Conservation (phyloP, 2,888 invertebrate genomes). For the Drosophila hamatofila region DNA sequence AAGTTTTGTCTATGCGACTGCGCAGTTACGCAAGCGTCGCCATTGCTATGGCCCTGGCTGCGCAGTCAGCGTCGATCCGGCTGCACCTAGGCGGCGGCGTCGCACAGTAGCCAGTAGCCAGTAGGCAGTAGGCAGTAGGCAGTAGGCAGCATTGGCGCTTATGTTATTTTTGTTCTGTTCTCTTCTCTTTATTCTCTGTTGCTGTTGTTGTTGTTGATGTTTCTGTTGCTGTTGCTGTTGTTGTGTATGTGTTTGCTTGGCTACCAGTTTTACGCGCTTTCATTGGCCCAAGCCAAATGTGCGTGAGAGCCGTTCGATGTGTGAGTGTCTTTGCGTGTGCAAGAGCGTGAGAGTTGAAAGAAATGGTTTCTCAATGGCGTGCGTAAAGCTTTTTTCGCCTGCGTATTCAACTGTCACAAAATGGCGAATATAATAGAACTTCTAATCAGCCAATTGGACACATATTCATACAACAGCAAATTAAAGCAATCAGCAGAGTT, state of each 20-base stretch:
- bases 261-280: slow-evolving; percentile 85
- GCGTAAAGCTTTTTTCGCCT: slow-evolving; percentile 60
- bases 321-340: slow-evolving; percentile 1
- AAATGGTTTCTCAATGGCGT: slow-evolving; percentile 59
- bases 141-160: slow-evolving; percentile 48
- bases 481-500: neutral
- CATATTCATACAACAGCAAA: neutral
- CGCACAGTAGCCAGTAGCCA: slow-evolving; percentile 53
- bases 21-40: slow-evolving; percentile 59
- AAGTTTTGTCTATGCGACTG: slow-evolving; percentile 54
- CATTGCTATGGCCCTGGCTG: slow-evolving; percentile 47
- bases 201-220: slow-evolving; percentile 16
- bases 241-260: slow-evolving; percentile 46
- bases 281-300: slow-evolving; percentile 79
- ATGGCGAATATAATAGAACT: slow-evolving; percentile 55
- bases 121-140: slow-evolving; percentile 50
- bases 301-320: slow-evolving; percentile 55
- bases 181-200: slow-evolving; percentile 16
- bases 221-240: slow-evolving; percentile 23
- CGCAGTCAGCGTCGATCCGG: slow-evolving; percentile 44
- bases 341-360: slow-evolving; percentile 29
- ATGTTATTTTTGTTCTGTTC: slow-evolving; percentile 24
- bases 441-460: slow-evolving; percentile 49
- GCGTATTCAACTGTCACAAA: slow-evolving; percentile 64
- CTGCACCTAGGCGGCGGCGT: slow-evolving; percentile 52